Base-by-base conservation (phyloP, 2,797 vertebrate genomes). In the Hyperoplus lanceolatus region DNA sequence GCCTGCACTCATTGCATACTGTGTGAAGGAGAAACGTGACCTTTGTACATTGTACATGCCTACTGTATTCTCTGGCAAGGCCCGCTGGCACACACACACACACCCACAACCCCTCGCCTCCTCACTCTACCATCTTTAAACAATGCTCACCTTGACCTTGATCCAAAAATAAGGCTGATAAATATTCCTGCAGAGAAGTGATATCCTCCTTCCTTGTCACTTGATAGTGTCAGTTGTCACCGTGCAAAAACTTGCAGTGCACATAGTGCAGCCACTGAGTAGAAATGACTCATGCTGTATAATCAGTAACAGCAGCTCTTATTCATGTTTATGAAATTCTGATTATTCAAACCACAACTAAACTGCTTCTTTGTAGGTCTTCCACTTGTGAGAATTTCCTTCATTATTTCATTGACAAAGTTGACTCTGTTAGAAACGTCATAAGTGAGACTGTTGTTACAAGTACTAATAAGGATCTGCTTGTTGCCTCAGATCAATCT, bases 21-120 rank as follows among this genome's bases (percentile, higher is more conserved):
- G 60, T 70, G 63, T 77, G 66, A 50, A 73, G 65, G 68, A 72
- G 80, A 73, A 75, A 80, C 75, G 77, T 73, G 77, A 91, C 83
- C 64, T 91, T 80, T 89, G 81, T 72, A 77, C 72, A 8, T 64
- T 79, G 73, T 86, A 79, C 55, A 51, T 86, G 80, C 69, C 39
- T 75, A 41, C 55, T 56, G 21, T 14, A 29, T 83, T 81, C 54
- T 64, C 70, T 83, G 71, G 55, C 81, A 77, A 29, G 43, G n/a
- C 72, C 45, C 29, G 16, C 56, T 75, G 65, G 39, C 65, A 71
- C 63, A 58, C 57, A 46, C 51, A 46, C 64, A 77, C 50, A 62
- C 62, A 42, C 16, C 21, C 67, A 63, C 41, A 59, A 46, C 54
- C 18, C 21, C 4, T 18, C 66, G 38, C 63, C 48, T 73, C 48